These are phyloP conservation scores for Cyprinodon tularosa DNA, from an alignment of 2,113 vertebrate genomes.

Conservation along the genomic window DNA sequence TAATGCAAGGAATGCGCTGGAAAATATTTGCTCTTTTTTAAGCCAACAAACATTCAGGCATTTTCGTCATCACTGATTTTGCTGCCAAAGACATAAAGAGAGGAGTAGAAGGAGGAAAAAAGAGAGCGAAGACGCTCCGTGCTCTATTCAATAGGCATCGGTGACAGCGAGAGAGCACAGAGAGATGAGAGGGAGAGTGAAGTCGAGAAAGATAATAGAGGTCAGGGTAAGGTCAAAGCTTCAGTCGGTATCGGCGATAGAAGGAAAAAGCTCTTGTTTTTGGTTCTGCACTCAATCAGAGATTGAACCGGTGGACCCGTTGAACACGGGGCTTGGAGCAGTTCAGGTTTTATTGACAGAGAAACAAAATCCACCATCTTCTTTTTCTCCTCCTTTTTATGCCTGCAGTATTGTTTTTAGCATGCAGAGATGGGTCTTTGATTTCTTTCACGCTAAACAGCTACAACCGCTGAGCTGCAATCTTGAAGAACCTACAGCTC, in stretches of 20 bases:
- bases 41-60: conserved; percentile 10
- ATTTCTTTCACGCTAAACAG: conserved; percentile 27
- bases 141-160: conserved; percentile 54
- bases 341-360: conserved; percentile 60
- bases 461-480: neutral
- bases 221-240: conserved; percentile 71
- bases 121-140: conserved; percentile 29
- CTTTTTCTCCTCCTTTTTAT: conserved; percentile 24
- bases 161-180: conserved; percentile 49
- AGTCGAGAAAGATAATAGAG: conserved; percentile 73
- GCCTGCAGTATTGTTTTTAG: conserved; percentile 34
- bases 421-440: conserved; percentile 34
- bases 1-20: conserved; percentile 6
- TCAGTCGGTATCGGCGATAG: conserved; percentile 48
- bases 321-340: conserved; percentile 41
- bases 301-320: conserved; percentile 58
- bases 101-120: neutral
- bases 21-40: conserved; percentile 10
- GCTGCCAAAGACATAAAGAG: conserved; percentile 27
- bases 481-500: neutral
- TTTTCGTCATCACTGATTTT: conserved; percentile 32
- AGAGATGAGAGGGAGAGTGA: conserved; percentile 66
- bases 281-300: conserved; percentile 63
- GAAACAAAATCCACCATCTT: conserved; percentile 44
- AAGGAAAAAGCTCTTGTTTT: conserved; percentile 70